Evolutionary conservation across 2,113 vertebrate genomes (phyloP).

Genomic region (Silurus glanis): DNA sequence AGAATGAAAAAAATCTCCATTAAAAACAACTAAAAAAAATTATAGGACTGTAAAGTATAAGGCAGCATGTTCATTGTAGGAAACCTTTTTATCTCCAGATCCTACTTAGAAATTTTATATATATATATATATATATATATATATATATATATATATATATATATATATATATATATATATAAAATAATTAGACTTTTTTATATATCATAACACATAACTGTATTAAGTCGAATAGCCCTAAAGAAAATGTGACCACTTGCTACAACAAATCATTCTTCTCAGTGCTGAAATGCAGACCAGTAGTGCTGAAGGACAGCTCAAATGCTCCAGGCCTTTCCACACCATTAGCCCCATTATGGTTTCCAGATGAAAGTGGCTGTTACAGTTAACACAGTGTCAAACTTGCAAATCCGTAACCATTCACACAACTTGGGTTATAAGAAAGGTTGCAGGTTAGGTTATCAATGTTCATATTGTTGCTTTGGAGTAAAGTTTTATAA

Average conservation of each 20-base stretch:
- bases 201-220: background rate
- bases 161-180: too few relatives aligned
- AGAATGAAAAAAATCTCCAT: background rate
- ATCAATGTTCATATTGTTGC: background rate
- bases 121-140: background rate
- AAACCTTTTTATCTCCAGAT: background rate
- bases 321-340: conserved; percentile 13
- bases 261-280: background rate
- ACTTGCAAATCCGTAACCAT: background rate
- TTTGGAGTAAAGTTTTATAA: background rate
- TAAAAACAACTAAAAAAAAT: background rate
- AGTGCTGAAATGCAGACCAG: background rate
- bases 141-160: too few relatives aligned
- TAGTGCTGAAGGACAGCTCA: conserved; percentile 39
- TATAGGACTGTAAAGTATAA: background rate
- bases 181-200: too few relatives aligned
- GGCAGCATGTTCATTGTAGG: background rate
- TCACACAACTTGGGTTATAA: background rate
- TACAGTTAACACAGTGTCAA: background rate
- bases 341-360: conserved; percentile 30
- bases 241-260: background rate
- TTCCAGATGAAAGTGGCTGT: conserved; percentile 14
- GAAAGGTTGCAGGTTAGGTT: background rate
- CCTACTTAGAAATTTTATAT: background rate
- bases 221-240: background rate